These are phyloP conservation scores for Drosophila colorata DNA, from an alignment of 2,888 invertebrate species.

Conservation along the genomic window DNA sequence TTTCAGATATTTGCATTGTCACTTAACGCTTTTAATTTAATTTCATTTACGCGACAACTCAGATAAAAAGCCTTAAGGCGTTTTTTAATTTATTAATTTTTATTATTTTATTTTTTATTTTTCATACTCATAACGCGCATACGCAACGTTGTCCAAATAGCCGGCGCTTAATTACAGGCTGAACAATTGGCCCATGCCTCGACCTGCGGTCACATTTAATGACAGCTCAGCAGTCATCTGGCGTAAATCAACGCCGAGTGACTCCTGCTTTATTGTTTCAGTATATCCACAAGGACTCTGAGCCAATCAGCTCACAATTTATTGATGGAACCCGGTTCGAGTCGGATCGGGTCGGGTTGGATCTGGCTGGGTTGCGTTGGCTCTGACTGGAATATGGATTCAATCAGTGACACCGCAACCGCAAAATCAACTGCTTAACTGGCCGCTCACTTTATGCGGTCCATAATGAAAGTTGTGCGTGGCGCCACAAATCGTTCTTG, in stretches of 20 bases:
- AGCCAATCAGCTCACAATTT: conserved; percentile 53
- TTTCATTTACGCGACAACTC: conserved; percentile 40
- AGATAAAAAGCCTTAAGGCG: conserved; percentile 46
- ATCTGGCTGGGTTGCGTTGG: conserved; percentile 1
- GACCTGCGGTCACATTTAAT: conserved; percentile 69
- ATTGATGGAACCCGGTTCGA: conserved; percentile 32
- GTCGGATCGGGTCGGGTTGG: conserved; percentile 5
- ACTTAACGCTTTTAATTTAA: conserved; percentile 67
- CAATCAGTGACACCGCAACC: conserved; percentile 69
- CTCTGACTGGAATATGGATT: conserved; percentile 53
- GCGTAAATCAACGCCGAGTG: conserved; percentile 46
- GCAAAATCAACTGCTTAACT: conserved; percentile 68
- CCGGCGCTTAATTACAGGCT: conserved; percentile 58
- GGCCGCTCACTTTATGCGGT: conserved; percentile 36
- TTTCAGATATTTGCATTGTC: conserved; percentile 68
- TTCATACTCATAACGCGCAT: conserved; percentile 34
- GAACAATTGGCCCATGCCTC: conserved; percentile 24
- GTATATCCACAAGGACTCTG: conserved; percentile 40
- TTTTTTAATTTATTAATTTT: conserved; percentile 8
- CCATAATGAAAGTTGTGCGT: conserved; percentile 36
- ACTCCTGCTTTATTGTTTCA: conserved; percentile 31
- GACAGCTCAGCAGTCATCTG: conserved; percentile 52
- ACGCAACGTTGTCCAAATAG: conserved; percentile 51
- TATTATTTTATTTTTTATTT: background rate
- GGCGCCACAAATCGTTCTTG: conserved; percentile 12